Base-by-base conservation (phyloP, 2,797 vertebrate genomes). In the Sebastes kiyomatsui region DNA sequence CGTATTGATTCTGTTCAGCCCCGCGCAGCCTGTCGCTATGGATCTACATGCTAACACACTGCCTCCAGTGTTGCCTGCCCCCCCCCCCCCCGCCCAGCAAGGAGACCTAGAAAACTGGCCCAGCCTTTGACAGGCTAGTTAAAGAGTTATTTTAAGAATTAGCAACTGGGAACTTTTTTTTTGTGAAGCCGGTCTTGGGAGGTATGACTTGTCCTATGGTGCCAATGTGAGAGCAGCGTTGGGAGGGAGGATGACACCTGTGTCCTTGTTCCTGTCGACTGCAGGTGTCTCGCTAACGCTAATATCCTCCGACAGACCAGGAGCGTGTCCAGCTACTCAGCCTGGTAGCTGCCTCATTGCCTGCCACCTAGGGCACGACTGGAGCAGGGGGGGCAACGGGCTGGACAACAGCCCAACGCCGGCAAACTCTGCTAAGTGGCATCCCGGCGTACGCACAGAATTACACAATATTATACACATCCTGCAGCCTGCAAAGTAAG, bases 1-100 rank as follows among this genome's bases (percentile, higher is more conserved):
- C 98, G 97, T 97, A 99, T 99, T 96, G 95, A 99, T 99, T 99
- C 97, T 96, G 95, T 96, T 97, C 96, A 93, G 93, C 95, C 94
- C 94, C 64, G 96, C 94, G 94, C 94, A 93, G 97, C 97, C 96
- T 98, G 98, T 99, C 98, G 97, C 96, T 96, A 95, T 90, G 93
- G 95, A 99, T 99, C 97, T 97, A 96, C 97, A 97, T 96, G 96
- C 96, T 94, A 96, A 96, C 96, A 73, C 96, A 94, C 93, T 90
- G 96, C 97, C 95, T 96, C 95, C 93, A 96, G 97, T 93, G 25
- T 87, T 92, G 95, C 95, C 82, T 86, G 83, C 77, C 81, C 90
- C 68, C 55, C 56, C 49, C 87, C 75, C 67, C 77, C 81, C 58
- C 65, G 71, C 82, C 73, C 67, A 58, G 75, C 83, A 33, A 79